These are phyloP conservation scores for Chaetops frenatus DNA, from an alignment of 2,113 vertebrate genomes.

Conservation along the genomic window DNA sequence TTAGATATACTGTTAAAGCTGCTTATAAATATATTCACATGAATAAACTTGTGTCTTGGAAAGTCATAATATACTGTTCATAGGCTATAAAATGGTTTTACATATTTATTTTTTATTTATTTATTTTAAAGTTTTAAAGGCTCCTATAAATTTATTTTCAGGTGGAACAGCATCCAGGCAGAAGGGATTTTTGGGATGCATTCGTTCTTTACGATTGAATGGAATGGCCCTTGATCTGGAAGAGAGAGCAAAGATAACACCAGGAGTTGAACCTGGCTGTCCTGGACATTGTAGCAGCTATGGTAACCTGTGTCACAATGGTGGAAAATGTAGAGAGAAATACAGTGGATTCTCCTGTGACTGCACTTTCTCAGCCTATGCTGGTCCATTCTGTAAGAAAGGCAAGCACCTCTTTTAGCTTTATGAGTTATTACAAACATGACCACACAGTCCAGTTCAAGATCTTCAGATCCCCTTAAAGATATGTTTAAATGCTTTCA, in stretches of 20 bases:
- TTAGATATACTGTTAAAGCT: background rate
- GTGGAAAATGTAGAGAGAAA: conserved; percentile 82
- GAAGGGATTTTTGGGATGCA: conserved; percentile 90
- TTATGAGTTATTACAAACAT: background rate
- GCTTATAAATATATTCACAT: background rate
- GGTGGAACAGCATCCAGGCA: conserved; percentile 93
- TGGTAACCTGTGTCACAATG: conserved; percentile 83
- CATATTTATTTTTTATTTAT: no score
- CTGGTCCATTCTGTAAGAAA: conserved; percentile 85
- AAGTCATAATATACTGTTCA: background rate
- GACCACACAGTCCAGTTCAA: background rate
- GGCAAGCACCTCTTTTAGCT: conserved; percentile 66
- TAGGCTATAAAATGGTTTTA: background rate
- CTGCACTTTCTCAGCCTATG: conserved; percentile 80
- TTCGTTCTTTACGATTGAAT: conserved; percentile 88
- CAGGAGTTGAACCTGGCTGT: conserved; percentile 87
- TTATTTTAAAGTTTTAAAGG: background rate
- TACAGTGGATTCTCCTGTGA: conserved; percentile 85
- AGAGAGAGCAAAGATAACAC: conserved; percentile 85
- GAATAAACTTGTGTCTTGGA: background rate
- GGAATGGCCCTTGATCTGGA: conserved; percentile 86
- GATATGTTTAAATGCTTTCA: background rate
- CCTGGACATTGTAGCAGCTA: conserved; percentile 93
- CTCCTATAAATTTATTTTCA: conserved; percentile 49
- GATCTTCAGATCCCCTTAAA: background rate